A percentile compares a stretch with the other conserved stretches of the same genome.
These are phyloP conservation scores for Oreochromis mossambicus DNA, from an alignment of 2,797 vertebrate species.

Conservation along the genomic window DNA sequence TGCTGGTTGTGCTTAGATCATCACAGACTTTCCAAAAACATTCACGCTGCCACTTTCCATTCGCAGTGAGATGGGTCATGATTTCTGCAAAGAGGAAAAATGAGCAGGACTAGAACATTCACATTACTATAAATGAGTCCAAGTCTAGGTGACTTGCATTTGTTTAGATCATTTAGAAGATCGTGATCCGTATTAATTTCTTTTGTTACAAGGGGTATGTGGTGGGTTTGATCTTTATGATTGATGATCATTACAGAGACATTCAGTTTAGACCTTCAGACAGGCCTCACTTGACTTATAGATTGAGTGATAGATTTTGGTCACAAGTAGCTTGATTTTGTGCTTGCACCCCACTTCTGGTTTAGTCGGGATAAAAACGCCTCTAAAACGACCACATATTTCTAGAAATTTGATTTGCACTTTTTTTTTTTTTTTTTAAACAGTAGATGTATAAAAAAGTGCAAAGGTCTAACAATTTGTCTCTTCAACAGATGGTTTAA, in stretches of 20 bases:
- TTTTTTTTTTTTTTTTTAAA: neutral
- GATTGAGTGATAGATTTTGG: neutral
- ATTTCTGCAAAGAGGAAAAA: conserved; percentile 19
- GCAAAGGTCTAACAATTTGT: neutral
- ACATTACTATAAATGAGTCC: neutral
- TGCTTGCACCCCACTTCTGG: neutral
- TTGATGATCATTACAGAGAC: neutral
- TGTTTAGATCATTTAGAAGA: neutral
- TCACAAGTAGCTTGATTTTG: neutral
- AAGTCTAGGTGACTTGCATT: neutral
- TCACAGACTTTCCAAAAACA: conserved; percentile 45
- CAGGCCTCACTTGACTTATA: neutral
- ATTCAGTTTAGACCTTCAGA: neutral
- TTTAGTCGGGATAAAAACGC: neutral
- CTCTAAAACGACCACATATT: neutral
- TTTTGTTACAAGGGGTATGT: neutral
- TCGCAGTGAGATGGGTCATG: neutral
- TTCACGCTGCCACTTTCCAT: conserved; percentile 3
- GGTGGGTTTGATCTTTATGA: neutral
- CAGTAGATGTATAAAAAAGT: neutral
- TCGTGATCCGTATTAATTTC: neutral
- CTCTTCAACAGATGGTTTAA: conserved; percentile 85
- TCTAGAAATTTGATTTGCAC: neutral
- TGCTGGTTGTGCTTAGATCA: neutral
- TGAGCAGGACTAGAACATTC: neutral